Evolutionary conservation across 2,113 vertebrate genomes (phyloP), one percentile per base, ranked within the genome.

Genomic region (Argyrosomus japonicus): DNA sequence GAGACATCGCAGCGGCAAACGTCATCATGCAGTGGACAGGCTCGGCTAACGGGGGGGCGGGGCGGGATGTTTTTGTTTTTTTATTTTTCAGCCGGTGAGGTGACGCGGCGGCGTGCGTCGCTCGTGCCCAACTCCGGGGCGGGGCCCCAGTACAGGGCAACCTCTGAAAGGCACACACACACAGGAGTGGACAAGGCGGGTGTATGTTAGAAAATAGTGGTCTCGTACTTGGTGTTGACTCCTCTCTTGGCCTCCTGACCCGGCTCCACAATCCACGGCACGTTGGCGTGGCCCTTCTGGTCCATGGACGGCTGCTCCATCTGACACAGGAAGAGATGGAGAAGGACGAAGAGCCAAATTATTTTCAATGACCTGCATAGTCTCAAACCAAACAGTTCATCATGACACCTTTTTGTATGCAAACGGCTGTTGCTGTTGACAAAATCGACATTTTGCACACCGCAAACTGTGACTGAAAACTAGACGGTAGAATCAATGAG

Each of bases 151-250:
- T 93, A 95, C 93, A 88, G 94, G 96, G 96, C 96, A 95, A 96
- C 97, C 97, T 97, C 97, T 96, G 96, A 96, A 98, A 98, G 97
- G 97, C 97, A 98, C 97, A 96, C 97, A 96, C 96, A 97, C 96
- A 97, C 95, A 92, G 92, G 95, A 95, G 95, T 96, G 95, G 95
- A 95, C 95, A 95, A 94, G 94, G 93, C 87, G 93, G 93, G 96
- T 93, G 95, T 93, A 95, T 96, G 97, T 99, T 98, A 99, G 97
- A 99, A 99, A 97, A 99, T 99, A 93, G 98, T 99, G 95, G 98
- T 99, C 96, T 99, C 98, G 96, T 99, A 99, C 97, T 99, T 99
- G 97, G 98, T 99, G 97, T 99, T 99, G 96, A 97, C 98, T 95
- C 97, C 97, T 97, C 98, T 96, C 95, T 99, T 99, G 91, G 97